A percentile compares a stretch with the other conserved stretches of the same genome.
These are phyloP conservation scores for Clarias magur DNA, from an alignment of 2,113 vertebrate species.

Conservation along the genomic window DNA sequence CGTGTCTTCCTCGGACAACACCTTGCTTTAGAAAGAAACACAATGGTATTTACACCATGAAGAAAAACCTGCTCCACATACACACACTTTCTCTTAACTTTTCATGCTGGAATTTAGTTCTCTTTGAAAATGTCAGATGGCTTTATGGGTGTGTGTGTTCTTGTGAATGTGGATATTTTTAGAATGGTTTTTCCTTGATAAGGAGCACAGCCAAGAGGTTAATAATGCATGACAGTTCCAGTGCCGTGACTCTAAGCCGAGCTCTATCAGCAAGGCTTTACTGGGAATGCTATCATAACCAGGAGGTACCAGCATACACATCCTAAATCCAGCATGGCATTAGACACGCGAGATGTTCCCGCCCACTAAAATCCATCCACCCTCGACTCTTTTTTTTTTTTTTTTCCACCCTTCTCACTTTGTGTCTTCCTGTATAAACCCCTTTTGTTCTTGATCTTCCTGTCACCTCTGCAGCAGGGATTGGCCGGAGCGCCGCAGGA, in stretches of 20 bases:
- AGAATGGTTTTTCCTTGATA: neutral
- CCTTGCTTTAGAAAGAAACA: conserved; percentile 32
- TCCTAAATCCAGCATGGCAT: neutral
- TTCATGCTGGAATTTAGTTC: neutral
- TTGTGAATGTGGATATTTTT: neutral
- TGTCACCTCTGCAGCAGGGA: conserved; percentile 26
- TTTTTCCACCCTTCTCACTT: neutral
- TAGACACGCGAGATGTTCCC: neutral
- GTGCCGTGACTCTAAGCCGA: neutral
- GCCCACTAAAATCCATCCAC: neutral
- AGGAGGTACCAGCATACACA: neutral
- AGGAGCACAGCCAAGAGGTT: neutral
- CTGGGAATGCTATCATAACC: neutral
- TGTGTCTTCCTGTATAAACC: neutral
- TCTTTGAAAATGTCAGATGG: neutral
- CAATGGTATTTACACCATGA: conserved; percentile 59
- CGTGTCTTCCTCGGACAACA: neutral
- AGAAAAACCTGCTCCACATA: conserved; percentile 55
- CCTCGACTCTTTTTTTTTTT: neutral
- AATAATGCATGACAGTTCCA: neutral
- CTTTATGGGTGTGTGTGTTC: neutral
- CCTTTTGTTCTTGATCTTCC: neutral
- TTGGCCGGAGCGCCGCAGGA: conserved; percentile 65
- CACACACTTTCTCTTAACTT: conserved; percentile 21
- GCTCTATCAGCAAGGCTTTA: neutral